These are phyloP conservation scores for Pristionchus mayeri DNA, from an alignment of 2,888 invertebrate species.

Conservation along the genomic window DNA sequence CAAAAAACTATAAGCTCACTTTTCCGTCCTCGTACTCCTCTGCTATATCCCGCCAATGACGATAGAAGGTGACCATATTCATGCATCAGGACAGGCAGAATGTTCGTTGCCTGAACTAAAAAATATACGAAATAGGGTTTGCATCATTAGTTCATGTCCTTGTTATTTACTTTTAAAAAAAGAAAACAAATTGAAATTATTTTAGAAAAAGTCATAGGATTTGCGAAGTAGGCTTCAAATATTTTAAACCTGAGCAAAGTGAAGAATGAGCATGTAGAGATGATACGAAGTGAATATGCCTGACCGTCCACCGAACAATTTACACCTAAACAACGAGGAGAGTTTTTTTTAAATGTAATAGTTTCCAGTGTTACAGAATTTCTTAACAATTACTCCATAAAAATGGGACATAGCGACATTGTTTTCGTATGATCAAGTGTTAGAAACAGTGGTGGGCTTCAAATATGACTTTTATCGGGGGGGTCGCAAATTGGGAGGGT, in stretches of 20 bases:
- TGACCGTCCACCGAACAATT: neutral
- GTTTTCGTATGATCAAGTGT: too few relatives aligned
- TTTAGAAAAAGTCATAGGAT: too few relatives aligned
- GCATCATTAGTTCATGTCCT: neutral
- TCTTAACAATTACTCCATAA: too few relatives aligned
- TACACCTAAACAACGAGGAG: neutral
- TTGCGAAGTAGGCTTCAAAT: too few relatives aligned
- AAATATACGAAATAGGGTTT: neutral
- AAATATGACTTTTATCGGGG: too few relatives aligned
- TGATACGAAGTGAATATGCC: slow-evolving; percentile 35
- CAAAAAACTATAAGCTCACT: neutral
- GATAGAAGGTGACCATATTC: neutral
- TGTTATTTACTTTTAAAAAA: neutral
- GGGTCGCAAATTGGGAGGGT: too few relatives aligned
- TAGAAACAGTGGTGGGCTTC: too few relatives aligned
- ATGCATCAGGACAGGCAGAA: slow-evolving; percentile 22
- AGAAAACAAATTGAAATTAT: too few relatives aligned
- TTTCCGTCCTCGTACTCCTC: neutral
- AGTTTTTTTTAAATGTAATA: too few relatives aligned
- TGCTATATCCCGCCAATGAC: neutral
- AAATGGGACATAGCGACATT: too few relatives aligned
- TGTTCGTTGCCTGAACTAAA: neutral
- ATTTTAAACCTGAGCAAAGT: slow-evolving; percentile 37
- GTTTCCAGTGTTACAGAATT: too few relatives aligned
- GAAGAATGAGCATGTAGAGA: slow-evolving; percentile 37